Conservation (phyloP, 2,888 invertebrate genomes). For the Lottia gigantea region DNA sequence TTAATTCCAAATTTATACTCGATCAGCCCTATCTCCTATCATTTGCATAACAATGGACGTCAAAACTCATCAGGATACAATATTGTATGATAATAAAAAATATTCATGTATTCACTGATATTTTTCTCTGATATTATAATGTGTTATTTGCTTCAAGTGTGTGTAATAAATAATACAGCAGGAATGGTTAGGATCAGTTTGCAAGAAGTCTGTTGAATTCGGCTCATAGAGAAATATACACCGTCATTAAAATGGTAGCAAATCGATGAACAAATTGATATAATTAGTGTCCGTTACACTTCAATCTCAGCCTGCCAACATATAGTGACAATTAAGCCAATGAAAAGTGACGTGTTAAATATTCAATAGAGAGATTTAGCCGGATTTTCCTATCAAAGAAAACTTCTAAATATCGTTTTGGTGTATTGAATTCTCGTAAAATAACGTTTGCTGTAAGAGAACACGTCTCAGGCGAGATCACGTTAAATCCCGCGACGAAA, state of each 20-base stretch:
- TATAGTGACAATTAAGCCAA: constrained; percentile 11
- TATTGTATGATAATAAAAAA: too few species aligned
- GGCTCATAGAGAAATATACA: neutral
- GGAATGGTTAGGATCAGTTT: neutral
- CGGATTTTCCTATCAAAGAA: constrained; percentile 9
- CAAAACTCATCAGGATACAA: too few species aligned
- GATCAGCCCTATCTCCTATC: too few species aligned
- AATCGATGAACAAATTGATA: constrained; percentile 11
- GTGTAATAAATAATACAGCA: neutral
- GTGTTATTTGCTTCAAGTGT: constrained; percentile 3
- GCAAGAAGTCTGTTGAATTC: neutral
- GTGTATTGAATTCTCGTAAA: constrained; percentile 7
- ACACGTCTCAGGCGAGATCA: constrained; percentile 1
- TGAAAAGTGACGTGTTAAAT: constrained; percentile 11
- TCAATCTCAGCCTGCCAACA: neutral
- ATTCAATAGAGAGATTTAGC: constrained; percentile 7
- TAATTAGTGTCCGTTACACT: constrained; percentile 6
- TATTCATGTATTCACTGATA: too few species aligned
- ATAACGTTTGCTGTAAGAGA: constrained; percentile 4
- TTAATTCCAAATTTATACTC: too few species aligned
- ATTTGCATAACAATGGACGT: too few species aligned
- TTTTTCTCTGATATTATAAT: too few species aligned
- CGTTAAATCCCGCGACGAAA: constrained; percentile 6
- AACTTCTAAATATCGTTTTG: constrained; percentile 9
- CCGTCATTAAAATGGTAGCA: neutral